These are phyloP conservation scores for Lota lota DNA, from an alignment of 2,113 vertebrate genomes.

Conservation along the genomic window DNA sequence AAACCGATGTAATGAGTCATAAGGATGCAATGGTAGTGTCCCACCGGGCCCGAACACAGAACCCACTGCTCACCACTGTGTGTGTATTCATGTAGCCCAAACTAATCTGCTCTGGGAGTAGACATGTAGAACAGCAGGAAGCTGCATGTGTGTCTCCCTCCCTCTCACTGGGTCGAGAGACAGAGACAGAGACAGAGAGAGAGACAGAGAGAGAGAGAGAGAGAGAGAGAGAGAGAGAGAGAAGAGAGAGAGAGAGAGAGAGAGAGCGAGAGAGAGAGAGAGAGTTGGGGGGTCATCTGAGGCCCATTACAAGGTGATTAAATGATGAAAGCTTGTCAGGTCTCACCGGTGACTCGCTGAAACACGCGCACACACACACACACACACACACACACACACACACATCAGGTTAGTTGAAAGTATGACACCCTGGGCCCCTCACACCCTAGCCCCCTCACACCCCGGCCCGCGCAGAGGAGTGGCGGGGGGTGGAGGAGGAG, in stretches of 20 bases:
- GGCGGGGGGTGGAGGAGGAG: neutral
- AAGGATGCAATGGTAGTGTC: no score
- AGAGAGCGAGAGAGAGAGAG: neutral
- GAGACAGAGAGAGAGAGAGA: no score
- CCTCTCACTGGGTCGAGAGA: neutral
- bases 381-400: conserved; percentile 11
- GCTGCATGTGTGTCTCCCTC: neutral
- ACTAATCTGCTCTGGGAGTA: no score
- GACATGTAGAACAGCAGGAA: neutral
- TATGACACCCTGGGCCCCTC: conserved; percentile 1
- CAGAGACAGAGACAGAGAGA: no score
- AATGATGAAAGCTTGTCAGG: conserved; percentile 67
- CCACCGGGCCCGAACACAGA: no score
- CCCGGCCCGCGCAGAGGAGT: neutral
- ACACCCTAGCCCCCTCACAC: conserved; percentile 18
- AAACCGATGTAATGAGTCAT: no score
- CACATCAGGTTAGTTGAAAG: neutral
- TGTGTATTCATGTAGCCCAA: no score
- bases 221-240: no score
- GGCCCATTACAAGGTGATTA: conserved; percentile 63
- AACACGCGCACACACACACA: neutral
- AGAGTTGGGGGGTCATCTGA: conserved; percentile 48
- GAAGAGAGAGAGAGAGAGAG: neutral
- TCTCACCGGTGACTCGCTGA: conserved; percentile 38
- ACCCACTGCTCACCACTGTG: no score